These are phyloP conservation scores for Drosophila rufa DNA, from an alignment of 1,140 invertebrate genomes.

Conservation along the genomic window DNA sequence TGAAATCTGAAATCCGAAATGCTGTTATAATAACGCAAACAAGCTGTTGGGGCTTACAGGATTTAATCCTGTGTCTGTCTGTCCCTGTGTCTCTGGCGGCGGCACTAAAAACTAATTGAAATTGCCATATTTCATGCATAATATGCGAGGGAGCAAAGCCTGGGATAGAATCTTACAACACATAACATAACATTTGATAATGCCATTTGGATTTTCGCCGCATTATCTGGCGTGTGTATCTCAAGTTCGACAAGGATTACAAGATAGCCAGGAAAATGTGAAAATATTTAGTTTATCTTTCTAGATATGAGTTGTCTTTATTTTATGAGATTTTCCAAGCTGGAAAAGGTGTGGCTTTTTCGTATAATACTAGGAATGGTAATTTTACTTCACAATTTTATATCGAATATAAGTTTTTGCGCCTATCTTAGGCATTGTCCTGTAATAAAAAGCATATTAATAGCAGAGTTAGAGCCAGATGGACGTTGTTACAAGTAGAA, in stretches of 20 bases:
- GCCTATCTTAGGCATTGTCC: no score
- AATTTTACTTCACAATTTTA: no score
- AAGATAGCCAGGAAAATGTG: background rate
- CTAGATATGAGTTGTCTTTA: no score
- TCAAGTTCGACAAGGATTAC: background rate
- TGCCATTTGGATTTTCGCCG: conserved; percentile 48
- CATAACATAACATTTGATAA: conserved; percentile 51
- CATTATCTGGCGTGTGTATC: conserved; percentile 17
- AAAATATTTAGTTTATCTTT: no score
- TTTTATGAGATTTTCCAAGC: no score
- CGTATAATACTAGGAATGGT: background rate
- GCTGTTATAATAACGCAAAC: conserved; percentile 68
- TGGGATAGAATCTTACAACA: conserved; percentile 11
- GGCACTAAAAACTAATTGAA: conserved; percentile 73
- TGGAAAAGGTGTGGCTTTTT: background rate
- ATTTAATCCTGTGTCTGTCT: conserved; percentile 54
- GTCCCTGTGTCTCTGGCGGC: conserved; percentile 21
- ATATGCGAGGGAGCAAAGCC: conserved; percentile 17
- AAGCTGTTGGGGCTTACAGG: conserved; percentile 58
- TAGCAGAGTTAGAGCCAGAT: no score
- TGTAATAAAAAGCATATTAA: no score
- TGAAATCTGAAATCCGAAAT: conserved; percentile 44
- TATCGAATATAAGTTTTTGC: no score
- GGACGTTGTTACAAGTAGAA: no score
- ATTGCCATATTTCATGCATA: conserved; percentile 65